Conservation (phyloP, 1,140 invertebrate genomes). For the Cataglyphis hispanica region DNA sequence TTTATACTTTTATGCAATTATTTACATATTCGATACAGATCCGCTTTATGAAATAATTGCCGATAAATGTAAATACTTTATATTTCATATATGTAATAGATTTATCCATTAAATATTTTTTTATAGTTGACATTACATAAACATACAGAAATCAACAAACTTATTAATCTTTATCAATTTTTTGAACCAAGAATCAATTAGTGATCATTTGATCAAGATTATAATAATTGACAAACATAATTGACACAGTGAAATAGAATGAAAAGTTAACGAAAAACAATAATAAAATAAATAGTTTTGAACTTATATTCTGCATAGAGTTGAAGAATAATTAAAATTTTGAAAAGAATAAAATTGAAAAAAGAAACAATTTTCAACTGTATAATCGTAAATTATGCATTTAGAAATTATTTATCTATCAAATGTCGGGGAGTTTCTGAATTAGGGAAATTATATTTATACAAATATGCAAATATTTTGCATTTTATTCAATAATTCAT, state of each 20-base stretch:
- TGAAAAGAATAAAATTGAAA: background rate
- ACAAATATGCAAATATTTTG: constrained; percentile 17
- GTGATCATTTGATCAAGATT: background rate
- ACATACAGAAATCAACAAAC: background rate
- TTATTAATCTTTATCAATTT: background rate
- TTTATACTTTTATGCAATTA: constrained; percentile 36
- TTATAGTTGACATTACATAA: background rate
- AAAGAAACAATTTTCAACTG: background rate
- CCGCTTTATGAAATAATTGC: constrained; percentile 51
- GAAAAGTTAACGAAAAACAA: background rate
- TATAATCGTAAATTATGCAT: background rate
- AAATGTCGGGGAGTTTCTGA: background rate
- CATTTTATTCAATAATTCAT: constrained; percentile 17
- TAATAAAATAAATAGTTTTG: background rate
- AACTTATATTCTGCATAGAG: background rate
- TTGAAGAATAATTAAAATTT: background rate
- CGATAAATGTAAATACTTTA: constrained; percentile 2
- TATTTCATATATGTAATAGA: background rate
- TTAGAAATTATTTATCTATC: background rate
- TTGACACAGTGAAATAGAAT: background rate
- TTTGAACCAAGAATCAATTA: background rate
- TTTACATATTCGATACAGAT: constrained; percentile 53
- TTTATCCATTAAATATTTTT: background rate
- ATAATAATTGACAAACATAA: background rate
- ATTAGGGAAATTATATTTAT: constrained; percentile 38